Percentiles rank a stretch among this genome's conserved stretches.
Evolutionary conservation across 2,888 invertebrate species (phyloP).

Genomic region (Synergus japonicus): DNA sequence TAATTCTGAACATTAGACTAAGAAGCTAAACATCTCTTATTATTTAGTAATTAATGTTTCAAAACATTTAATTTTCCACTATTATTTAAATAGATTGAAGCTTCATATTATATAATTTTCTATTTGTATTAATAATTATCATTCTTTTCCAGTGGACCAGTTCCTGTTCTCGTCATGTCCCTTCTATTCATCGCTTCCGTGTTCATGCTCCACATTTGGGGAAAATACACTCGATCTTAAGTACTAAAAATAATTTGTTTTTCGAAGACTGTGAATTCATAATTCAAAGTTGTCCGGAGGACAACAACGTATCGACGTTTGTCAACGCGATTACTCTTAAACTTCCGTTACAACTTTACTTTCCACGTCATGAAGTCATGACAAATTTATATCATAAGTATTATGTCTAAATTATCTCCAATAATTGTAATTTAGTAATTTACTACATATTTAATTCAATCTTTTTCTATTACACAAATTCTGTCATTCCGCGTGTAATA

Average conservation of each 20-base stretch:
- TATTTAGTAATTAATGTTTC: too few species aligned
- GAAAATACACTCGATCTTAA: slow-evolving; percentile 95
- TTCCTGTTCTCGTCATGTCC: slow-evolving; percentile 99
- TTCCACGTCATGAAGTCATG: slow-evolving; percentile 13
- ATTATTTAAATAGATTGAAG: not conserved
- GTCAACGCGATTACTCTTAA: slow-evolving; percentile 4
- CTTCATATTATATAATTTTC: slow-evolving; percentile 14
- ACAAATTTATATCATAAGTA: slow-evolving; percentile 2
- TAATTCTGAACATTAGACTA: too few species aligned
- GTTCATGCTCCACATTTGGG: slow-evolving; percentile 99
- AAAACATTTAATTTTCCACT: not conserved
- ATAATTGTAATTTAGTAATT: slow-evolving; percentile 7
- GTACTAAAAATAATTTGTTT: not conserved
- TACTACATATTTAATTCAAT: not conserved
- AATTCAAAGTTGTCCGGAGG: slow-evolving; percentile 43
- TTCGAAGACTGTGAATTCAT: slow-evolving; percentile 37
- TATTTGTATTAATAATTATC: not conserved
- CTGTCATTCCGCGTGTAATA: not conserved
- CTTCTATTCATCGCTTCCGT: slow-evolving; percentile 99
- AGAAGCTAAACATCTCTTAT: too few species aligned
- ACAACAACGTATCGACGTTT: slow-evolving; percentile 27
- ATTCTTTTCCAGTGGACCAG: slow-evolving; percentile 91
- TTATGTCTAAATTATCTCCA: slow-evolving; percentile 24
- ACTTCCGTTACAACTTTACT: slow-evolving; percentile 27
- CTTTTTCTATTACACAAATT: not conserved